Base-by-base conservation (phyloP, 2,888 invertebrate species). In the Pyrgus malvae region DNA sequence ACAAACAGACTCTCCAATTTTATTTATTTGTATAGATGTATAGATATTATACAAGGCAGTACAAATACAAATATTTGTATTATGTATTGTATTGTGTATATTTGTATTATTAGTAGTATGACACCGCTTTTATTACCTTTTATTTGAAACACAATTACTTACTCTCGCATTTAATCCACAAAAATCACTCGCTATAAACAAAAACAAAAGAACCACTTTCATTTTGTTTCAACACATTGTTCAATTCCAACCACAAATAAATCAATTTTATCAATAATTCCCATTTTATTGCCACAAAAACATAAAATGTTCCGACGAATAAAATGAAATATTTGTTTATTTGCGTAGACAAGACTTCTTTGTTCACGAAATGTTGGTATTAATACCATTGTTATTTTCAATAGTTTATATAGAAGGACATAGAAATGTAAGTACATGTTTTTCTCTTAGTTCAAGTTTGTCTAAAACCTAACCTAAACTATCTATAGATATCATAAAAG, bases 151-250 rank as follows among this genome's bases (percentile, higher is more conserved):
- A 58, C n/a, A 40, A 44, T 23, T 23, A 55, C 40, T 56, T 55
- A 49, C 48, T 14, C 23, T 42, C 2, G 7, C 48, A 29, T 19
- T 19, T 1, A 33, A 41, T 12, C 49, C 49, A 6, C 40, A 14
- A 41, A 49, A n/a, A 31, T n/a, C 16, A 49, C n/a, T n/a, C n/a
- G 27, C 16, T 16, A 12, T 19, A 2, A 49, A 31, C 23, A 49
- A 29, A 31, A 41, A 41, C n/a, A 49, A 31, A 41, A 19, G 6
- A n/a, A 49, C n/a, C 8, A 9, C 40, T 14, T 31, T 40, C 49
- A 49, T 48, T 33, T 25, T 31, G 40, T 49, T 38, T 48, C 40
- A 49, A 49, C 41, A 41, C 49, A 49, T 49, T 31, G 31, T 41
- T 49, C n/a, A 38, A 38, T 38, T 25, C 12, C 1, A 33, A 37